Evolutionary conservation across 2,888 invertebrate genomes (phyloP).

Genomic region (Eristalis tenax): DNA sequence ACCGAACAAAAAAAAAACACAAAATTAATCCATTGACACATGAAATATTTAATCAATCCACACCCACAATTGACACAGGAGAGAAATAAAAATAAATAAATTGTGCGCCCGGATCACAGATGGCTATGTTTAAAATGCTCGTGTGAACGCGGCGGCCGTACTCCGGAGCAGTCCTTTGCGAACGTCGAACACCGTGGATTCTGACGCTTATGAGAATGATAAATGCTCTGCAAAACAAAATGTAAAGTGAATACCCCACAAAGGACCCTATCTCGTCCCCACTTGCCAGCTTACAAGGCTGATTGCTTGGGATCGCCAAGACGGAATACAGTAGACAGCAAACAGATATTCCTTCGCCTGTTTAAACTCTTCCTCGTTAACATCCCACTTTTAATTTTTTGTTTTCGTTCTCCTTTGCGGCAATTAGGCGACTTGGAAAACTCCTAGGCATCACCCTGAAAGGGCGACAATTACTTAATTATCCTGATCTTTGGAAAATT

Average conservation of each 20-base stretch:
- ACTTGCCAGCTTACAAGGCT: not conserved
- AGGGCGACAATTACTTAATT: conserved; percentile 26
- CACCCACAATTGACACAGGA: conserved; percentile 14
- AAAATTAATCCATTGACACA: conserved; percentile 48
- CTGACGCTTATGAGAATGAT: conserved; percentile 54
- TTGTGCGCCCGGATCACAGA: conserved; percentile 20
- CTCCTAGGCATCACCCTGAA: not conserved
- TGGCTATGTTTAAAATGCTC: not conserved
- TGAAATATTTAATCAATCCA: conserved; percentile 62
- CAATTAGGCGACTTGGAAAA: conserved; percentile 16
- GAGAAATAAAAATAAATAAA: conserved; percentile 34
- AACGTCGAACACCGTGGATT: conserved; percentile 21
- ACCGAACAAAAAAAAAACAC: not conserved
- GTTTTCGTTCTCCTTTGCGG: conserved; percentile 6
- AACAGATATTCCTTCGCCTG: conserved; percentile 7
- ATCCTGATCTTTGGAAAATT: conserved; percentile 20
- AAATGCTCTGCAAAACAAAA: conserved; percentile 39
- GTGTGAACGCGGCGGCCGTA: not conserved
- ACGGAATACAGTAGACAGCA: conserved; percentile 25
- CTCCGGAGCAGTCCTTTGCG: conserved; percentile 21
- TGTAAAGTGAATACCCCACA: conserved; percentile 31
- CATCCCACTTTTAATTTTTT: not conserved
- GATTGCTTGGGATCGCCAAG: conserved; percentile 18
- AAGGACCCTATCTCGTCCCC: not conserved
- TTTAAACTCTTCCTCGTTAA: not conserved